Conservation (phyloP, 35 echinoderm and acorn worm genomes). For the Amphiura filiformis region DNA sequence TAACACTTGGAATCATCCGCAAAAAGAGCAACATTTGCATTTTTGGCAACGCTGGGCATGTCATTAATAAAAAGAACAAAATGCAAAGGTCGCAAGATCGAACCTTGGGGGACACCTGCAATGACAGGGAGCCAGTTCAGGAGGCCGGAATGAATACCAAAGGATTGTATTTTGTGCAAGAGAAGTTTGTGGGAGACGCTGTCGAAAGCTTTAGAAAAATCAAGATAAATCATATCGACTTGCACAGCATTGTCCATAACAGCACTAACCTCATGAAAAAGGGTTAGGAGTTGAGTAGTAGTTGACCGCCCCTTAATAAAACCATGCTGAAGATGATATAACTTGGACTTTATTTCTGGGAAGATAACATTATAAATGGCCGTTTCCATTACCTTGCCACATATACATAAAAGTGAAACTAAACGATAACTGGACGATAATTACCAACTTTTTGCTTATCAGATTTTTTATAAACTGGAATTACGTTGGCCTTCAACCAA, state of each 20-base stretch:
- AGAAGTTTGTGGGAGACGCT: neutral
- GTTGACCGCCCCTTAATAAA: neutral
- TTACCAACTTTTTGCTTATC: too few species aligned
- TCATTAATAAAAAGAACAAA: conserved; percentile 43
- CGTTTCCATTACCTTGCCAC: too few species aligned
- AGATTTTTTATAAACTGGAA: too few species aligned
- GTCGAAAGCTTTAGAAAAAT: conserved; percentile 36
- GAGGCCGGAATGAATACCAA: neutral
- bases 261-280: neutral
- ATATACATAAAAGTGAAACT: too few species aligned
- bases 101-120: conserved; percentile 33
- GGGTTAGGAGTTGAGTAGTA: neutral
- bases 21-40: conserved; percentile 20
- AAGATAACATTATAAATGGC: neutral
- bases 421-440: too few species aligned
- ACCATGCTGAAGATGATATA: neutral
- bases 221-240: conserved; percentile 9
- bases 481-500: too few species aligned
- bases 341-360: neutral
- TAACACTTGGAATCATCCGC: conserved; percentile 1
- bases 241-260: neutral
- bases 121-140: neutral
- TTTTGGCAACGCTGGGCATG: neutral
- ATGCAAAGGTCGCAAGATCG: conserved; percentile 21
- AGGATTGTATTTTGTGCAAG: conserved; percentile 15